Evolutionary conservation across 1,140 invertebrate genomes (phyloP).

Genomic region (Drosophila kanapiae): DNA sequence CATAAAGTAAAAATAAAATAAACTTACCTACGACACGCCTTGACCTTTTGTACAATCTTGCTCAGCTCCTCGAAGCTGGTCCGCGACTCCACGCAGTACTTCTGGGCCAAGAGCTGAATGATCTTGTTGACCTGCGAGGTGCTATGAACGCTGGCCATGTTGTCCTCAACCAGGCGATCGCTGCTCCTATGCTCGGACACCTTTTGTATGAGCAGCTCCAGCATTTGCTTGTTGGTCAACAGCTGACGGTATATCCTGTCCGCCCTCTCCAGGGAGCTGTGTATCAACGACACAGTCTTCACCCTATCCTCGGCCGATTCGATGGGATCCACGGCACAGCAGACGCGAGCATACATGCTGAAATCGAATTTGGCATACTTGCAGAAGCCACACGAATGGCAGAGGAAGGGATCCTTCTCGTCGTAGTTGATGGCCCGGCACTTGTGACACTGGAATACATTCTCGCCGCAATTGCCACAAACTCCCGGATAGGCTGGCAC

Average conservation of each 20-base stretch:
- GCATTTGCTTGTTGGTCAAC: constrained; percentile 93
- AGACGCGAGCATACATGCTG: constrained; percentile 94
- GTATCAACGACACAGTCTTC: constrained; percentile 96
- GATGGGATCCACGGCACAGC: constrained; percentile 98
- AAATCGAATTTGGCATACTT: constrained; percentile 99
- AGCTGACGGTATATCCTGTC: constrained; percentile 97
- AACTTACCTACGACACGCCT: constrained; percentile 90
- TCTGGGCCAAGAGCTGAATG: constrained; percentile 95
- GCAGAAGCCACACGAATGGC: constrained; percentile 99
- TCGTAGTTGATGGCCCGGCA: constrained; percentile 99
- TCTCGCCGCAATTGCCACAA: constrained; percentile 98
- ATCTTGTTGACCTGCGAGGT: constrained; percentile 91
- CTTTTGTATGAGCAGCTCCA: constrained; percentile 88
- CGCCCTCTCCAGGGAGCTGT: constrained; percentile 96
- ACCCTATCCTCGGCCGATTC: constrained; percentile 98
- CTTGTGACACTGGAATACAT: constrained; percentile 99
- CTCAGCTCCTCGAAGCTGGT: constrained; percentile 97
- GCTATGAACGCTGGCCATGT: constrained; percentile 85
- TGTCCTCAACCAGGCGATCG: constrained; percentile 85
- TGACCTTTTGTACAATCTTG: constrained; percentile 96
- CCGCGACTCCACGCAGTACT: constrained; percentile 98
- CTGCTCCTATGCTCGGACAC: constrained; percentile 82
- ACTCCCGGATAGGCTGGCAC: constrained; percentile 99
- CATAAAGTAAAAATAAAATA: too few species aligned
- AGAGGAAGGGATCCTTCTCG: constrained; percentile 99